Percentiles rank a stretch among this genome's conserved stretches.
Conservation (phyloP, 2,113 vertebrate species). For the Sminthopsis crassicaudata region DNA sequence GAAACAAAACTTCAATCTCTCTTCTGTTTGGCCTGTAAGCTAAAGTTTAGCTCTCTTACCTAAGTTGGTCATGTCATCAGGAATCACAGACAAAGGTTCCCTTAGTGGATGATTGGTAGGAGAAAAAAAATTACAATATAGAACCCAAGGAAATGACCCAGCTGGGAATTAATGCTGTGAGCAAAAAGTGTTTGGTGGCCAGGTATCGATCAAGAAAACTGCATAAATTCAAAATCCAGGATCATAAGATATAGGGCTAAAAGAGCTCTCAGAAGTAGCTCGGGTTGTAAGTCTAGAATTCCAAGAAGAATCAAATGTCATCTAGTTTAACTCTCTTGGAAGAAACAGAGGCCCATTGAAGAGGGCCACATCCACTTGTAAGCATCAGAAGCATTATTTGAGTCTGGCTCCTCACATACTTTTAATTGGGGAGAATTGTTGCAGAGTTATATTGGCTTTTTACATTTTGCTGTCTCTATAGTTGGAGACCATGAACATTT, state of each 20-base stretch:
- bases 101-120: constrained; percentile 8
- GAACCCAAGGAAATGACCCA: constrained; percentile 8
- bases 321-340: neutral
- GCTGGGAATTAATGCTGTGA: neutral
- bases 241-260: neutral
- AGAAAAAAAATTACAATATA: constrained; percentile 22
- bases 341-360: neutral
- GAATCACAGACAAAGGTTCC: neutral
- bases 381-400: neutral
- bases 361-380: neutral
- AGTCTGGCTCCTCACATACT: neutral
- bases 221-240: neutral
- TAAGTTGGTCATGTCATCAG: neutral
- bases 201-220: neutral
- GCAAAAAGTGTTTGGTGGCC: neutral
- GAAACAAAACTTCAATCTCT: constrained; percentile 2
- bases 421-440: neutral
- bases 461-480: neutral
- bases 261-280: neutral
- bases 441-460: neutral
- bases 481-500: neutral
- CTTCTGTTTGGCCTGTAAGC: constrained; percentile 12
- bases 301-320: neutral
- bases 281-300: no score
- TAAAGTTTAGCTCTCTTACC: constrained; percentile 11